These are phyloP conservation scores for Dermatemys mawii DNA, from an alignment of 2,113 vertebrate genomes.

Conservation along the genomic window DNA sequence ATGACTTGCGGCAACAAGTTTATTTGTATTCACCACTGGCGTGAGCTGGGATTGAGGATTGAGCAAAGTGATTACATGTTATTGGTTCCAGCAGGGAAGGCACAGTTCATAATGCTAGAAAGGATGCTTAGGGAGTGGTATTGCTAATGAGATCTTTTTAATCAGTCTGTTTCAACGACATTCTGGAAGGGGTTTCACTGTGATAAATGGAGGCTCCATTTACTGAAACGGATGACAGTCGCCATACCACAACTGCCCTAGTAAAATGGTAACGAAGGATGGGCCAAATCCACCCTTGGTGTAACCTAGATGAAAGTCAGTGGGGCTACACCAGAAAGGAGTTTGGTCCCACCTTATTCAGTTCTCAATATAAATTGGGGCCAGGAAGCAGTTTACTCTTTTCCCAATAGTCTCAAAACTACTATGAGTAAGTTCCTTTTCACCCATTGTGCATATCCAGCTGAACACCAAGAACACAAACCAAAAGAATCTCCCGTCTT, in stretches of 20 bases:
- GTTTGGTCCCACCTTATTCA: background rate
- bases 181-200: background rate
- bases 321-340: background rate
- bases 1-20: conserved; percentile 25
- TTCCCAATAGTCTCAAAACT: conserved; percentile 47
- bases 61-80: background rate
- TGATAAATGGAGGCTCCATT: conserved; percentile 30
- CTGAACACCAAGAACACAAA: background rate
- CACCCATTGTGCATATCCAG: conserved; percentile 54
- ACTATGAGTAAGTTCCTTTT: conserved; percentile 34
- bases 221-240: conserved; percentile 42
- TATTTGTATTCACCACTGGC: conserved; percentile 29
- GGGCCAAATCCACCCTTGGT: background rate
- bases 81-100: background rate
- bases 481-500: conserved; percentile 52
- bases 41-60: conserved; percentile 30
- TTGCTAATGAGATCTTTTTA: background rate
- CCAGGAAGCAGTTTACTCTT: conserved; percentile 35
- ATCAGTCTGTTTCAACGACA: conserved; percentile 35
- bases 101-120: background rate
- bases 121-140: background rate
- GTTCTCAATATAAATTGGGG: background rate
- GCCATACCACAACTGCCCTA: conserved; percentile 14
- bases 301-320: background rate
- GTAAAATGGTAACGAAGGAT: background rate